Conservation (phyloP, 1,140 invertebrate genomes). For the Lepidurus apus region DNA sequence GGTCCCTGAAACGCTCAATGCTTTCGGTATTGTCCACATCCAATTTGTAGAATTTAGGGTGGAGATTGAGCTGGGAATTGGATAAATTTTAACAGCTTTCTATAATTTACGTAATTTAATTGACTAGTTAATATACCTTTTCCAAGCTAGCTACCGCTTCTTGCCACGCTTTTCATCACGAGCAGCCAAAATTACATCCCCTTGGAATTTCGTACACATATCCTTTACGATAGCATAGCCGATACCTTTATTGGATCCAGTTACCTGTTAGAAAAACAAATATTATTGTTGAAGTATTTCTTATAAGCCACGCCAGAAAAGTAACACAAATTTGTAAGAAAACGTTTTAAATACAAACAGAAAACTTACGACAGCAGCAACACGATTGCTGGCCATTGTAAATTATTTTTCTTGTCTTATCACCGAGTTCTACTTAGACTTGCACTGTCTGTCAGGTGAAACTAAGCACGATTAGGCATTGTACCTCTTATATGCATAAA, state of each 20-base stretch:
- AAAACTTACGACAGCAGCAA: not conserved
- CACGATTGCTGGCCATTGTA: not conserved
- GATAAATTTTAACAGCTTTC: not conserved
- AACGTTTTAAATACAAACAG: too few relatives aligned
- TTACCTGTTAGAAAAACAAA: slow-evolving; percentile 43
- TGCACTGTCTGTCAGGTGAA: too few relatives aligned
- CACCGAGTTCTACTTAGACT: too few relatives aligned
- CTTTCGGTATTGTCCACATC: slow-evolving; percentile 60
- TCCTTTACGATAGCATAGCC: slow-evolving; percentile 49
- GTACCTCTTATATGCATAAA: too few relatives aligned
- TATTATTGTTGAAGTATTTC: not conserved
- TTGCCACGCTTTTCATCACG: too few relatives aligned
- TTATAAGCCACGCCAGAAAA: not conserved
- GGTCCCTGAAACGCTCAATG: slow-evolving; percentile 53
- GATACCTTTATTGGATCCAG: slow-evolving; percentile 51
- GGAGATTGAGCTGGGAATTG: slow-evolving; percentile 45
- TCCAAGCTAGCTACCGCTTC: too few relatives aligned
- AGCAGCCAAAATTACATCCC: too few relatives aligned
- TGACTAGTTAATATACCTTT: too few relatives aligned
- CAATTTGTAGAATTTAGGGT: slow-evolving; percentile 61
- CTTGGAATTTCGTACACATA: too few relatives aligned
- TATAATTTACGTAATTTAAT: too few relatives aligned
- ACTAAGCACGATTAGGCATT: too few relatives aligned
- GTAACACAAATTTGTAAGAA: not conserved
- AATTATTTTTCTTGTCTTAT: not conserved